Evolutionary conservation across 1,140 invertebrate species (phyloP).

Genomic region (Drosophila baimaii): DNA sequence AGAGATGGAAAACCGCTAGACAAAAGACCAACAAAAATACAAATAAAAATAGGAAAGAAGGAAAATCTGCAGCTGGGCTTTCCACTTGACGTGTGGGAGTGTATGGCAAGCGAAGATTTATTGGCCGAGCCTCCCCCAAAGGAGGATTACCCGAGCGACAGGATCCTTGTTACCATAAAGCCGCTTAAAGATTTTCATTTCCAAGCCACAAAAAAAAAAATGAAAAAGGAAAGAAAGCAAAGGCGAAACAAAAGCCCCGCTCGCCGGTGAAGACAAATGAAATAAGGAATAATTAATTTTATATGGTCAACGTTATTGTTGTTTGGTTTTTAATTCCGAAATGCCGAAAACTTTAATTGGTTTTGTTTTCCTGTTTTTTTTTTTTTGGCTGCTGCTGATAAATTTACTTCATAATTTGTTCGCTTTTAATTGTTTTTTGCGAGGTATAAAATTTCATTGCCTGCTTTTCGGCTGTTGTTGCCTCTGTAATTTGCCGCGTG

Average conservation of each 20-base stretch:
- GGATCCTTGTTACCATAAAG: slow-evolving; percentile 65
- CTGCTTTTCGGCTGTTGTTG: slow-evolving; percentile 40
- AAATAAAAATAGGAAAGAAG: slow-evolving; percentile 25
- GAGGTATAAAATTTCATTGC: slow-evolving; percentile 49
- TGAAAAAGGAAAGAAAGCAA: slow-evolving; percentile 6
- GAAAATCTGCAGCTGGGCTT: slow-evolving; percentile 58
- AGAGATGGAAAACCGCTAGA: slow-evolving; percentile 39
- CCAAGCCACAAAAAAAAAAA: slow-evolving; percentile 10
- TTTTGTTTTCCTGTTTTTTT: slow-evolving; percentile 6
- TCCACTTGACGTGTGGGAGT: slow-evolving; percentile 16
- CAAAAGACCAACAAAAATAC: slow-evolving; percentile 49
- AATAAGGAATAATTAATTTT: slow-evolving; percentile 53
- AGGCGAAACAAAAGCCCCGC: slow-evolving; percentile 24
- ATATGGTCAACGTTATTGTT: slow-evolving; percentile 46
- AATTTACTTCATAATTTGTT: slow-evolving; percentile 50
- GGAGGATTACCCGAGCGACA: slow-evolving; percentile 63
- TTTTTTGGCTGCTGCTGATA: slow-evolving; percentile 22
- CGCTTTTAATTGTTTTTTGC: slow-evolving; percentile 43
- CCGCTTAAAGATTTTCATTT: slow-evolving; percentile 72
- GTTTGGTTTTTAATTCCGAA: slow-evolving; percentile 36
- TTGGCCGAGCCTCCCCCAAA: slow-evolving; percentile 37
- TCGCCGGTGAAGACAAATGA: slow-evolving; percentile 34
- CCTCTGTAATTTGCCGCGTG: slow-evolving; percentile 29
- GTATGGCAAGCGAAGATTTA: slow-evolving; percentile 40
- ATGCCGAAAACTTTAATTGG: slow-evolving; percentile 46